These are phyloP conservation scores for Tapirus terrestris DNA, from an alignment of 2,113 vertebrate species.

Conservation along the genomic window DNA sequence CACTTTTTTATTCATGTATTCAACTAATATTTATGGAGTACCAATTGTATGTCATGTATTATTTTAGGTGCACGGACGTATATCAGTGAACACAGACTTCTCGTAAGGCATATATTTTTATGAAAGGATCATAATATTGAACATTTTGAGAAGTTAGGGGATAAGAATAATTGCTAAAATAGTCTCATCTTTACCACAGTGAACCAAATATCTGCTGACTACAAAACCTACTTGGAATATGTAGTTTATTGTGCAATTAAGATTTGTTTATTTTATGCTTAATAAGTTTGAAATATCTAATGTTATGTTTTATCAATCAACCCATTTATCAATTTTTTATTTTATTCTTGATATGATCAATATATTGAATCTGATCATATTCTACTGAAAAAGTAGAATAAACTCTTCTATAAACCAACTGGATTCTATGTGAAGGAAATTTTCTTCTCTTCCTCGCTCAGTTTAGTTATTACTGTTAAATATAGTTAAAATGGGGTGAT, in stretches of 20 bases:
- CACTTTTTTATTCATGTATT: background rate
- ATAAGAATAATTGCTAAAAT: background rate
- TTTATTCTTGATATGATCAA: background rate
- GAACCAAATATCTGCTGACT: background rate
- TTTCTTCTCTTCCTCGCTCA: background rate
- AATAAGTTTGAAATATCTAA: background rate
- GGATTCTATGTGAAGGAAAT: background rate
- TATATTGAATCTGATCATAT: too few species aligned
- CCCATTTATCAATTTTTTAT: background rate
- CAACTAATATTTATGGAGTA: background rate
- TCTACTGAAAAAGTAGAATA: background rate
- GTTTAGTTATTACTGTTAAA: background rate
- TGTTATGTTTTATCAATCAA: background rate
- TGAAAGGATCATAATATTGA: background rate
- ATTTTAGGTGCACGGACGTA: background rate
- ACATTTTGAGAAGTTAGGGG: background rate
- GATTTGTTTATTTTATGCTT: background rate
- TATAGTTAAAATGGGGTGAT: background rate
- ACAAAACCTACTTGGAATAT: background rate
- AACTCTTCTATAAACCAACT: background rate
- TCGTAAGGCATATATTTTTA: background rate
- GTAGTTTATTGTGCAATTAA: background rate
- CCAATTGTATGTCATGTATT: background rate
- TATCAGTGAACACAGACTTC: background rate
- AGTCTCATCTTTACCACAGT: background rate